Conservation (phyloP, 2,888 invertebrate genomes). For the Yponomeuta evonymella region DNA sequence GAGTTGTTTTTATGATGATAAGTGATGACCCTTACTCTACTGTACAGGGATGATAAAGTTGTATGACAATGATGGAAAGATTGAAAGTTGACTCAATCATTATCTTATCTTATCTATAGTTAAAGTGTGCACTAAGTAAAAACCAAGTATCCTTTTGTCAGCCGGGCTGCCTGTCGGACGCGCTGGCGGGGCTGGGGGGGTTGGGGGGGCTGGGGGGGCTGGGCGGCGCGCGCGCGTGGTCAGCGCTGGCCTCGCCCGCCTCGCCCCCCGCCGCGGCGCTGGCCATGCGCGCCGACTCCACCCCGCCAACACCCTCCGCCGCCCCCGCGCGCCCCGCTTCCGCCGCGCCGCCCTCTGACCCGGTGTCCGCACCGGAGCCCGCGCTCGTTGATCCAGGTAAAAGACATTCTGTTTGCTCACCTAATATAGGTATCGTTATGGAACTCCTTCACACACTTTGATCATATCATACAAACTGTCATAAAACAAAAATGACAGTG, state of each 20-base stretch:
- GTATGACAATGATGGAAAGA: too few relatives aligned
- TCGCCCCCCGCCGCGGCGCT: constrained; percentile 57
- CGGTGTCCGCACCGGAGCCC: constrained; percentile 47
- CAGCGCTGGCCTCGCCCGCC: constrained; percentile 62
- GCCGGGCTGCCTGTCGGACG: constrained; percentile 86
- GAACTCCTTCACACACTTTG: too few relatives aligned
- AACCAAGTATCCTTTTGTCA: constrained; percentile 32
- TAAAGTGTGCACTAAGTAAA: too few relatives aligned
- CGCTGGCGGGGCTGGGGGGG: constrained; percentile 66
- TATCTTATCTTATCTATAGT: too few relatives aligned
- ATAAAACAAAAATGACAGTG: too few relatives aligned
- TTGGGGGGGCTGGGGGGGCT: too few relatives aligned
- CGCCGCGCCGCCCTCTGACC: constrained; percentile 44
- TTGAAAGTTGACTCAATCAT: too few relatives aligned
- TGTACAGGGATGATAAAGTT: too few relatives aligned
- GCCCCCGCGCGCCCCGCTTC: constrained; percentile 43
- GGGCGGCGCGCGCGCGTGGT: constrained; percentile 57
- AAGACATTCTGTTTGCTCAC: not conserved
- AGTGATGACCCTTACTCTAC: too few relatives aligned
- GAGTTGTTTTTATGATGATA: too few relatives aligned
- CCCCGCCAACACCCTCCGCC: constrained; percentile 25
- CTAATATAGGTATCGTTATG: too few relatives aligned
- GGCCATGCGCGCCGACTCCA: constrained; percentile 21
- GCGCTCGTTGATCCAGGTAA: constrained; percentile 51
- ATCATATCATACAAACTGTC: too few relatives aligned